Evolutionary conservation across 2,888 invertebrate species (phyloP).

Genomic region (Phyllotreta cruciferae): DNA sequence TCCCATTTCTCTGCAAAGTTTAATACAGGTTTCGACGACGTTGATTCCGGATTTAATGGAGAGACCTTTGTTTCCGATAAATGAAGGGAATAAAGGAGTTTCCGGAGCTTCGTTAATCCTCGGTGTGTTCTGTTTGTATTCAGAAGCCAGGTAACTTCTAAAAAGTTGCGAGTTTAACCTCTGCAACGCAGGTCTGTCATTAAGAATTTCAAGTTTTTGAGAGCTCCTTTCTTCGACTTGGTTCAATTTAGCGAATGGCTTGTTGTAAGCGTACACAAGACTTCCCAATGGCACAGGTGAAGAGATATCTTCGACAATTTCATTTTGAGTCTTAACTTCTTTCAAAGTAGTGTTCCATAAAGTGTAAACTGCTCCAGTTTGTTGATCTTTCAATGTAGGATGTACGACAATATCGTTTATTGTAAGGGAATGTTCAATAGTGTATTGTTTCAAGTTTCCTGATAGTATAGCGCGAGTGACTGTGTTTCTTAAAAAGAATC

Average conservation of each 20-base stretch:
- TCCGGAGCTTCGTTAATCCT: slow-evolving; percentile 57
- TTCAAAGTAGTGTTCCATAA: slow-evolving; percentile 64
- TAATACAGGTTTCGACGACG: slow-evolving; percentile 50
- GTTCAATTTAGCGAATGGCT: slow-evolving; percentile 49
- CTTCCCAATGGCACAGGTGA: slow-evolving; percentile 61
- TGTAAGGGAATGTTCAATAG: slow-evolving; percentile 71
- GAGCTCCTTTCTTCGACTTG: slow-evolving; percentile 13
- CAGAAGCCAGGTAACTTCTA: slow-evolving; percentile 57
- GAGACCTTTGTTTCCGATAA: slow-evolving; percentile 61
- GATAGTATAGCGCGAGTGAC: slow-evolving; percentile 66
- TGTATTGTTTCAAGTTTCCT: slow-evolving; percentile 64
- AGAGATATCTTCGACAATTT: slow-evolving; percentile 58
- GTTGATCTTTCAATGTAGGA: slow-evolving; percentile 66
- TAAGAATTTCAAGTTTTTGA: neutral
- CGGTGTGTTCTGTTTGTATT: slow-evolving; percentile 54
- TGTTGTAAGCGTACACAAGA: slow-evolving; percentile 64
- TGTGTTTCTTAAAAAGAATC: slow-evolving; percentile 64
- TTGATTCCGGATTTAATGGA: slow-evolving; percentile 54
- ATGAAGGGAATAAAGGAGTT: slow-evolving; percentile 61
- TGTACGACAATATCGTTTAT: slow-evolving; percentile 68
- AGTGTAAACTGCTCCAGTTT: slow-evolving; percentile 64
- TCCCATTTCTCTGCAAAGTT: slow-evolving; percentile 65
- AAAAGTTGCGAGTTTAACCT: slow-evolving; percentile 28
- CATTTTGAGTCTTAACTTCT: slow-evolving; percentile 52
- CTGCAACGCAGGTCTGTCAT: slow-evolving; percentile 36